Evolutionary conservation across 2,888 invertebrate species (phyloP).

Genomic region (Trissonchulus sp.): DNA sequence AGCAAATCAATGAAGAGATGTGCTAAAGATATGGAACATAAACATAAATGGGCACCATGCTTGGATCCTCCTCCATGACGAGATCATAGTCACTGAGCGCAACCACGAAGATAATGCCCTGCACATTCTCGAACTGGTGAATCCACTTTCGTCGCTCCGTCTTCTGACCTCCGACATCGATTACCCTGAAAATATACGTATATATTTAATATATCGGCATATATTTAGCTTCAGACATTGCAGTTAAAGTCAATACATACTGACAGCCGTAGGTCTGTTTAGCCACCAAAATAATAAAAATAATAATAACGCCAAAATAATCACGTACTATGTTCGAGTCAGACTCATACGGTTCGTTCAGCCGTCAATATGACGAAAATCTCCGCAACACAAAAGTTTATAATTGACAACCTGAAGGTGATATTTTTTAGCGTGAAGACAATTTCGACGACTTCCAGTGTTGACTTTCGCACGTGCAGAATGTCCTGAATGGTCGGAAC

Average conservation of each 20-base stretch:
- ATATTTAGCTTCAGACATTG: too few species aligned
- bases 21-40: too few species aligned
- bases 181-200: background rate
- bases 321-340: too few species aligned
- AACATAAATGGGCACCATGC: too few species aligned
- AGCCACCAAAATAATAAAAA: too few species aligned
- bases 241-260: too few species aligned
- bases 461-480: background rate
- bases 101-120: background rate
- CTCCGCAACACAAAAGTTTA: background rate
- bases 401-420: background rate
- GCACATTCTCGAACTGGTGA: background rate
- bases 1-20: too few species aligned
- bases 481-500: background rate
- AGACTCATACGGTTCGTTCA: too few species aligned
- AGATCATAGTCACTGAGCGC: background rate
- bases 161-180: background rate
- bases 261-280: too few species aligned
- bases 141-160: background rate
- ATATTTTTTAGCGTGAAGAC: background rate
- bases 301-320: too few species aligned
- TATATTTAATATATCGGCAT: too few species aligned
- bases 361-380: too few species aligned
- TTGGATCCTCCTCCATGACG: background rate
- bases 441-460: background rate